phyloP scores from a whole-genome alignment of 2,888 invertebrate species.

The Penaeus monodon region DNA sequence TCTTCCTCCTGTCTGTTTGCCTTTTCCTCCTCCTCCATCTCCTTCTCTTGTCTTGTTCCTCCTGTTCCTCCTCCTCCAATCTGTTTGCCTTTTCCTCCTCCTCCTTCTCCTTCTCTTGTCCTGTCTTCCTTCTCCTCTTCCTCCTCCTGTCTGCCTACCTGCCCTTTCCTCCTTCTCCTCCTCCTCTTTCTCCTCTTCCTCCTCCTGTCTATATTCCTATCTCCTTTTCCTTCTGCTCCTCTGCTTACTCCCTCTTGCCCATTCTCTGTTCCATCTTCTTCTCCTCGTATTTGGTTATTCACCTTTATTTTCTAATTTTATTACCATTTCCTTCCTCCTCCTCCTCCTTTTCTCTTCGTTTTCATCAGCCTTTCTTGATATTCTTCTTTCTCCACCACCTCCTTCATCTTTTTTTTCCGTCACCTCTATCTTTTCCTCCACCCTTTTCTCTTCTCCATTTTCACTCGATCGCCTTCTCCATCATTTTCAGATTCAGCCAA shows the following conservation, averaged over 20 bases:
- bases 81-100: not conserved
- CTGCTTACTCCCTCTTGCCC: too few species aligned
- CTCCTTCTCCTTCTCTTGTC: not conserved
- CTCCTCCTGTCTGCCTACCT: not conserved
- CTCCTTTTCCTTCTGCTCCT: too few species aligned
- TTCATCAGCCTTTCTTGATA: too few species aligned
- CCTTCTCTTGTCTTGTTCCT: constrained; percentile 16
- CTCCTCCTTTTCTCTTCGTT: too few species aligned
- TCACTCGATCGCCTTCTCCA: not conserved
- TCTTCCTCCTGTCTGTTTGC: not conserved
- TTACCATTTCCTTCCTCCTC: too few species aligned
- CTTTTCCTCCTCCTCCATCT: not conserved
- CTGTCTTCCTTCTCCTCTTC: not conserved
- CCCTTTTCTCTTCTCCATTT: not conserved
- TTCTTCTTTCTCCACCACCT: too few species aligned
- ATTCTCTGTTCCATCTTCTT: too few species aligned
- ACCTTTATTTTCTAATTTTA: too few species aligned
- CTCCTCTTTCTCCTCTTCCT: too few species aligned
- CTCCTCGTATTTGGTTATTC: too few species aligned
- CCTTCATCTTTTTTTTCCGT: too few species aligned
- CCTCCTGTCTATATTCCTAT: too few species aligned
- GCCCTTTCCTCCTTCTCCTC: not conserved
- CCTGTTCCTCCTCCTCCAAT: constrained; percentile 29
- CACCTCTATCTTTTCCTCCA: not conserved
- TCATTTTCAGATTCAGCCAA: not conserved